phyloP scores from a whole-genome alignment of 2,797 vertebrate species.

The Molossus molossus region DNA sequence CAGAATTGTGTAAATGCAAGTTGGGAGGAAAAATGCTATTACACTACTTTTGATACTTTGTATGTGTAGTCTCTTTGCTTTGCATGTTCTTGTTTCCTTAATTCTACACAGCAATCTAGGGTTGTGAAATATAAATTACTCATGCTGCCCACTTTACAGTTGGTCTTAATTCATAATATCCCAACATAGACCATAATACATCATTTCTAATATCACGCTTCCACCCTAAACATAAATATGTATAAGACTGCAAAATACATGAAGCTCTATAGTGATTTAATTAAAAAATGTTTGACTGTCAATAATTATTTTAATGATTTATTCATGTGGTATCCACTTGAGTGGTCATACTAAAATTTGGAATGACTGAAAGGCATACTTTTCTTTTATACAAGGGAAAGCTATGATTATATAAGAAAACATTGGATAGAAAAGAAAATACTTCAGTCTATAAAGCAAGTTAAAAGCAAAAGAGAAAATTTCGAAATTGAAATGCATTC shows the following conservation, averaged over 20 bases:
- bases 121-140: not conserved
- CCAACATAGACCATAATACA: not conserved
- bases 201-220: not conserved
- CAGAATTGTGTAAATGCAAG: not conserved
- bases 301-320: conserved; percentile 15
- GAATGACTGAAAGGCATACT: not conserved
- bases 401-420: not conserved
- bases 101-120: not conserved
- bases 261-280: not conserved
- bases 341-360: not conserved
- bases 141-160: not conserved
- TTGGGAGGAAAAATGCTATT: not conserved
- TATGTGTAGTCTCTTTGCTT: not conserved
- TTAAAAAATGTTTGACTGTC: not conserved
- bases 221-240: not conserved
- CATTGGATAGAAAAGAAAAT: not conserved
- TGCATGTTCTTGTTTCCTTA: not conserved
- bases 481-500: not conserved
- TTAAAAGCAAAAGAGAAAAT: not conserved
- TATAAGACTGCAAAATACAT: not conserved
- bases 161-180: conserved; percentile 41
- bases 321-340: not conserved
- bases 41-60: not conserved
- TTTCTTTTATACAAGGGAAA: not conserved
- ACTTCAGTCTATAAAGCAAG: not conserved